Evolutionary conservation across 2,113 vertebrate genomes (phyloP).

Genomic region (Malaclemys terrapin): DNA sequence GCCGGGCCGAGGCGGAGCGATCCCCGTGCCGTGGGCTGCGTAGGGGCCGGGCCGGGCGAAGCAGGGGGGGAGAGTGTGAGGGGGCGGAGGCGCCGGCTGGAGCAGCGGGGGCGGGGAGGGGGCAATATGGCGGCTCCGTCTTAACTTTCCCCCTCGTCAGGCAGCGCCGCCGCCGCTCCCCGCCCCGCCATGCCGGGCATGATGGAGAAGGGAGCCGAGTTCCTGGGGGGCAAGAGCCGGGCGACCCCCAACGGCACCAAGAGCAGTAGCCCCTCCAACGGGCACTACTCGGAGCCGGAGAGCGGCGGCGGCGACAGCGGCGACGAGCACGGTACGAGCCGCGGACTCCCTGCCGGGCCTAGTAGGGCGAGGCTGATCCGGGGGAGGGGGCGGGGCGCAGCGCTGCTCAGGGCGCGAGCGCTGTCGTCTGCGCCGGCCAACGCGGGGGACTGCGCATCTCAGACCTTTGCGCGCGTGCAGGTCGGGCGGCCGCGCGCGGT

Average conservation of each 20-base stretch:
- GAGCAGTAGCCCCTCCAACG: slow-evolving; percentile 90
- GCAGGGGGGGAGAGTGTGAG: slow-evolving; percentile 31
- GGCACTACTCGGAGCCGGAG: slow-evolving; percentile 91
- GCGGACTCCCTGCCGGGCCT: slow-evolving; percentile 77
- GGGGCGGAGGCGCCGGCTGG: slow-evolving; percentile 67
- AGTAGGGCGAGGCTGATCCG: slow-evolving; percentile 50
- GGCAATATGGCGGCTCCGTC: slow-evolving; percentile 73
- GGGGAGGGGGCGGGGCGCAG: slow-evolving; percentile 68
- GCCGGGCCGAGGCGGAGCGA: slow-evolving; percentile 53
- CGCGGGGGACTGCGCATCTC: neutral
- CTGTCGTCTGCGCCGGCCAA: neutral
- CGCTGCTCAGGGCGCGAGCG: slow-evolving; percentile 47
- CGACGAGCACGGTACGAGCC: slow-evolving; percentile 94
- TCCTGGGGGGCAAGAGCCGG: slow-evolving; percentile 86
- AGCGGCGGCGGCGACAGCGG: slow-evolving; percentile 91
- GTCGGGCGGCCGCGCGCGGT: neutral
- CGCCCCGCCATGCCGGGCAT: slow-evolving; percentile 87
- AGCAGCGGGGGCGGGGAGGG: slow-evolving; percentile 60
- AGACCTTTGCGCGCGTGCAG: neutral
- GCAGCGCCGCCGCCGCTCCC: slow-evolving; percentile 51
- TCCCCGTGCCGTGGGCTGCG: slow-evolving; percentile 3
- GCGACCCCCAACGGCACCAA: slow-evolving; percentile 87
- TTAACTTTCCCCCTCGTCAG: slow-evolving; percentile 64
- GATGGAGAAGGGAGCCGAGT: slow-evolving; percentile 94
- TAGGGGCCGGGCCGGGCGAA: neutral